Percentiles rank a stretch among this genome's conserved stretches.
phyloP scores from a whole-genome alignment of 2,113 vertebrate genomes.

The Chloebia gouldiae region DNA sequence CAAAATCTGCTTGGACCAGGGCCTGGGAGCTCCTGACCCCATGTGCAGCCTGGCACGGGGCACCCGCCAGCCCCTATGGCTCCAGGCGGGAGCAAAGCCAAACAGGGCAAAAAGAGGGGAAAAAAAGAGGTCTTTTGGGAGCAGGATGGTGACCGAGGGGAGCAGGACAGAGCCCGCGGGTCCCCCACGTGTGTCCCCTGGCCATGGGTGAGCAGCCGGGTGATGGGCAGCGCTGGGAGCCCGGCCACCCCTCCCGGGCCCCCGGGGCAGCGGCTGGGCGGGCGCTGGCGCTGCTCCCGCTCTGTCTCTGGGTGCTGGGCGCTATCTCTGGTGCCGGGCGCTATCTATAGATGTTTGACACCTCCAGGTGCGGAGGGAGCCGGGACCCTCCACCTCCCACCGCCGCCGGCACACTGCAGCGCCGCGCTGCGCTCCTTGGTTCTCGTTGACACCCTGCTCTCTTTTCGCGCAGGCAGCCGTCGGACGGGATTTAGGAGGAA shows the following conservation, averaged over 20 bases:
- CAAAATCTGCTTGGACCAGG: not conserved
- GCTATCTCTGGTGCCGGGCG: not conserved
- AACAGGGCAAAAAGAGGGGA: accelerated
- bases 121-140: not conserved
- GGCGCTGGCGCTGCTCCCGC: not conserved
- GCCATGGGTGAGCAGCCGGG: accelerated
- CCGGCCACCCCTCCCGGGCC: not conserved
- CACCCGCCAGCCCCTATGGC: accelerated
- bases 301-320: not conserved
- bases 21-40: not conserved
- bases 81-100: not conserved
- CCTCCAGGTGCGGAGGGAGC: conserved; percentile 27
- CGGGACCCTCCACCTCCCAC: not conserved
- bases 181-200: accelerated
- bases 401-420: conserved; percentile 7
- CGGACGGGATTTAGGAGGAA: accelerated
- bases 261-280: not conserved
- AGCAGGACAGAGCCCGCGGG: accelerated
- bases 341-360: conserved; percentile 36
- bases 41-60: accelerated
- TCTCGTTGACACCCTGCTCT: conserved; percentile 58
- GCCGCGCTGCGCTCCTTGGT: conserved; percentile 14
- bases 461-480: not conserved
- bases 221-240: not conserved
- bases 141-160: not conserved